Conservation (phyloP, 1,140 invertebrate species). For the Lamellibrachia luymesi region DNA sequence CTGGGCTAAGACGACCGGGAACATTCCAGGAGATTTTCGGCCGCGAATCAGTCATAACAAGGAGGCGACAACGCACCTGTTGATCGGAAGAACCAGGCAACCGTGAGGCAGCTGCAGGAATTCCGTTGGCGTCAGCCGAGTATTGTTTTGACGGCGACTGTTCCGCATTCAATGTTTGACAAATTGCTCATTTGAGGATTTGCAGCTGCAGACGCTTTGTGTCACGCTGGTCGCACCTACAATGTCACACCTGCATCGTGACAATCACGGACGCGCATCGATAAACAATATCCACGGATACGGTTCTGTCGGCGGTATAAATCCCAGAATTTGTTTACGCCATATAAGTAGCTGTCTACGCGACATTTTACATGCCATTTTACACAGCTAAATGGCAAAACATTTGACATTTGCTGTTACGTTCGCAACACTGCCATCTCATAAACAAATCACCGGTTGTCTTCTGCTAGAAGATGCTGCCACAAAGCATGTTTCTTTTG, state of each 20-base stretch:
- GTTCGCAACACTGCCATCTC: neutral
- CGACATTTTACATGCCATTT: neutral
- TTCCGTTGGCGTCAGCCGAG: neutral
- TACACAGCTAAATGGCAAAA: neutral
- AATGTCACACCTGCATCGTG: neutral
- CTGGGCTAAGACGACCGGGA: neutral
- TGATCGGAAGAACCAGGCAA: neutral
- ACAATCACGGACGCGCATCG: neutral
- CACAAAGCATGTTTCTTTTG: neutral
- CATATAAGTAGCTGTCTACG: neutral
- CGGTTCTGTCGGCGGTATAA: neutral
- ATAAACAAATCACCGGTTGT: neutral
- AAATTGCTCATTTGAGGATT: conserved; percentile 1
- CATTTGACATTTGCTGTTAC: neutral
- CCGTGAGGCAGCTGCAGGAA: neutral
- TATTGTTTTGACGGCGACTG: neutral
- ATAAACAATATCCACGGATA: conserved; percentile 5
- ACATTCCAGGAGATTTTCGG: neutral
- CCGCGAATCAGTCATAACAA: neutral
- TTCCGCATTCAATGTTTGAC: neutral
- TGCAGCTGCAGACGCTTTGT: neutral
- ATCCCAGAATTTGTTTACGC: neutral
- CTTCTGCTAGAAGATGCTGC: neutral
- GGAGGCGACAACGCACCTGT: neutral
- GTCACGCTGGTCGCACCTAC: neutral